Conservation (phyloP, 1,140 invertebrate genomes). For the Rhynchophorus ferrugineus region DNA sequence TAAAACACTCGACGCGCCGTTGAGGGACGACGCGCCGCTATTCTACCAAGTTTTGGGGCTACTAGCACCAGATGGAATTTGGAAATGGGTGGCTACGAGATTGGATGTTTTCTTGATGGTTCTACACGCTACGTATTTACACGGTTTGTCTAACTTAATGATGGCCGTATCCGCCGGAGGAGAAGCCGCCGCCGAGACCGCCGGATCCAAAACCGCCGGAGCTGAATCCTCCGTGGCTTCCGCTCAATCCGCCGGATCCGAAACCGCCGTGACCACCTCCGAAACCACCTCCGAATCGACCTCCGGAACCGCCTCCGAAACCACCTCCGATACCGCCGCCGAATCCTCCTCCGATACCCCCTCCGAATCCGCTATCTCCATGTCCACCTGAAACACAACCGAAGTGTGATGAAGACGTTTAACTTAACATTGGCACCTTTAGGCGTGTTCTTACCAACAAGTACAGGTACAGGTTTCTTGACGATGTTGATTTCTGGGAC, state of each 20-base stretch:
- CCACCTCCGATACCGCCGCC: slow-evolving; percentile 18
- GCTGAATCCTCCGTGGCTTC: slow-evolving; percentile 11
- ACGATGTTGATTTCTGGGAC: slow-evolving; percentile 44
- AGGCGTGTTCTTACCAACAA: slow-evolving; percentile 27
- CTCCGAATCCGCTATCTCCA: slow-evolving; percentile 13
- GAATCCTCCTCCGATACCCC: slow-evolving; percentile 8
- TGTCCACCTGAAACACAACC: slow-evolving; percentile 14
- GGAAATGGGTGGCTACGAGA: too few relatives aligned
- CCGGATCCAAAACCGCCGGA: slow-evolving; percentile 12
- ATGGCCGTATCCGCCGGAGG: slow-evolving; percentile 13
- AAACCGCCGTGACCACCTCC: slow-evolving; percentile 24
- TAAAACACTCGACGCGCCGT: slow-evolving; percentile 6
- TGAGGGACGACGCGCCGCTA: too few relatives aligned
- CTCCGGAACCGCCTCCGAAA: slow-evolving; percentile 20
- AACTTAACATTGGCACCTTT: not conserved
- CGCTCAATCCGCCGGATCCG: slow-evolving; percentile 15
- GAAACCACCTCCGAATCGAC: slow-evolving; percentile 28
- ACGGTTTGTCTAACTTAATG: too few relatives aligned
- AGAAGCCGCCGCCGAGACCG: slow-evolving; percentile 7
- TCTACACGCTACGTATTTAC: too few relatives aligned
- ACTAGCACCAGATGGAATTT: not conserved
- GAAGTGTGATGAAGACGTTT: not conserved
- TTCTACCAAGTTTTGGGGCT: slow-evolving; percentile 6
- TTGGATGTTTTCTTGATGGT: too few relatives aligned
- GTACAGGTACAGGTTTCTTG: slow-evolving; percentile 53